Conservation (phyloP, 2,888 invertebrate genomes). For the Ectemnius lituratus region DNA sequence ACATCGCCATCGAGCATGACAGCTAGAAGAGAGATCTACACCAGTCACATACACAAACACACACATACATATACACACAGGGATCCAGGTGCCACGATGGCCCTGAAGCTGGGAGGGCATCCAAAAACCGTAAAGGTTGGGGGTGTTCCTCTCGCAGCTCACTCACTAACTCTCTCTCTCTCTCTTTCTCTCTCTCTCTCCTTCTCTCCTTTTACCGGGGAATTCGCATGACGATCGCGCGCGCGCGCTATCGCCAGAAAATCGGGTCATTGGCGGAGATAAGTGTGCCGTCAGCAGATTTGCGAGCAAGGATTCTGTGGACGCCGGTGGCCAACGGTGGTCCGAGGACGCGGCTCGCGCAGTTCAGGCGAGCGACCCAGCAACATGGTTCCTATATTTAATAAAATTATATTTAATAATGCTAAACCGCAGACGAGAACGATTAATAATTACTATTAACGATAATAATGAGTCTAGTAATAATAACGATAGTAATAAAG, state of each 20-base stretch:
- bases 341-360: conserved; percentile 44
- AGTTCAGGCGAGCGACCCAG: conserved; percentile 68
- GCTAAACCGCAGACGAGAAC: conserved; percentile 53
- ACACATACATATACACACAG: neutral
- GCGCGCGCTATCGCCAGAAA: neutral
- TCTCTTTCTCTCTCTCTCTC: neutral
- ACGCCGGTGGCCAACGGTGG: conserved; percentile 40
- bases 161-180: conserved; percentile 16
- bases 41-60: neutral
- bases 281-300: neutral
- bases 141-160: neutral
- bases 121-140: no score
- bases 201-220: neutral
- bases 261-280: neutral
- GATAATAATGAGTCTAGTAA: conserved; percentile 66
- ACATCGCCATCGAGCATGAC: conserved; percentile 10
- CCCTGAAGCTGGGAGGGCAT: no score
- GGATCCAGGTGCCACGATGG: neutral
- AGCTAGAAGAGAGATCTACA: neutral
- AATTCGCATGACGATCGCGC: neutral
- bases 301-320: conserved; percentile 10
- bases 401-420: conserved; percentile 74
- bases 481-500: conserved; percentile 63
- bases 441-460: conserved; percentile 62
- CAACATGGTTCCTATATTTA: conserved; percentile 77